Base-by-base conservation (phyloP, 2,888 invertebrate species). In the Octonoba sinensis region DNA sequence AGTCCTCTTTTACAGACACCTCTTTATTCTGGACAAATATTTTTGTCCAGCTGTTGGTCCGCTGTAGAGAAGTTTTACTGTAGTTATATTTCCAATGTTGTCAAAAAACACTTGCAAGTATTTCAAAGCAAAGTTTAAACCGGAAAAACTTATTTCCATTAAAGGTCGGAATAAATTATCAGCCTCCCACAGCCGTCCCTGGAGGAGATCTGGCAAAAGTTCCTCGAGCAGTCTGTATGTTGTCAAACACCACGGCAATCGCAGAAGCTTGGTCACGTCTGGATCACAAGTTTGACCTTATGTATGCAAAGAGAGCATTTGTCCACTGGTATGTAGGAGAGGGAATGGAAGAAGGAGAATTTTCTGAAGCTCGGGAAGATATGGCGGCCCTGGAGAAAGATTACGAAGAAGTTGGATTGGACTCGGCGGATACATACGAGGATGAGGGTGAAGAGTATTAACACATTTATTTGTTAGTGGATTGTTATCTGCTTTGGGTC, bases 251-350 rank as follows among this genome's bases (percentile, higher is more conserved):
- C 8, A 96, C 95, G 16, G 95, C 96, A 85, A 95, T 96, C 87
- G 93, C 93, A 12, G 93, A 94, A 87, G 96, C 95, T 65, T 96
- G 95, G 93, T 92, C 92, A 76, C 91, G 93, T 66, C 89, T 96
- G 18, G 91, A 92, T 86, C 91, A 91, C 86, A 96, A 96, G 88
- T 95, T 93, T 88, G 93, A 93, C 82, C 88, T 93, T 64, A 93
- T 96, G 92, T 95, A 92, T 86, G 90, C 92, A 74, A 94, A 95
- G 87, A 91, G 94, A 77, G 95, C 95, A 3, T 96, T 96, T 88
- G 92, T 96, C 12, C 96, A 96, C 89, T 96, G 93, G 95, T 95
- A 91, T 88, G 92, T 92, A 57, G 93, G 93, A 57, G 93, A 86
- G 75, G 86, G 87, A 27, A 87, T 86, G 84, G 86, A 86, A 69